Evolutionary conservation across 2,797 vertebrate species (phyloP).

Genomic region (Heteromormyrus szaboi): DNA sequence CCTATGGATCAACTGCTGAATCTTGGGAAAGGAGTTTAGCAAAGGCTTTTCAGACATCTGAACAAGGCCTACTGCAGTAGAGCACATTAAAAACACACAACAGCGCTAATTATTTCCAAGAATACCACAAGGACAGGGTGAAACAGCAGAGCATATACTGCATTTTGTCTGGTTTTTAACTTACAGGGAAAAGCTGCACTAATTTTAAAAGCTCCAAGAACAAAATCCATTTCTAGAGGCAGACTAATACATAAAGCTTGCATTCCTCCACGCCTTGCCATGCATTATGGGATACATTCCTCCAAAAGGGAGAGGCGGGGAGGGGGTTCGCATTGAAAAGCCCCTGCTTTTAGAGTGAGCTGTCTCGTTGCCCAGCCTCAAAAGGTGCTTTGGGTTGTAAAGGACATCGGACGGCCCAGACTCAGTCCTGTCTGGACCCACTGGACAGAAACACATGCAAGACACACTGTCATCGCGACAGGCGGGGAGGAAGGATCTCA

Average conservation of each 20-base stretch:
- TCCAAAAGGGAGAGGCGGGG: not conserved
- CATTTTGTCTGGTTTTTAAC: not conserved
- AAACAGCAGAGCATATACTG: not conserved
- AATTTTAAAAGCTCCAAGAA: not conserved
- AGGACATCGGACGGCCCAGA: not conserved
- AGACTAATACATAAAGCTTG: not conserved
- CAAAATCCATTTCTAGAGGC: not conserved
- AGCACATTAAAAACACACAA: not conserved
- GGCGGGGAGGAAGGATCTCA: not conserved
- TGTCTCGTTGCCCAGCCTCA: slow-evolving; percentile 5
- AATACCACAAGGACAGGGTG: not conserved
- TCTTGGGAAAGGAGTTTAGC: not conserved
- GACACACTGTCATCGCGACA: not conserved
- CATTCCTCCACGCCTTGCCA: not conserved
- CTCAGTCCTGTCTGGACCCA: not conserved
- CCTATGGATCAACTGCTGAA: not conserved
- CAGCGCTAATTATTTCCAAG: not conserved
- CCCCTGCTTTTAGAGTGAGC: not conserved
- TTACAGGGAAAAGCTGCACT: not conserved
- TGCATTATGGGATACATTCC: not conserved
- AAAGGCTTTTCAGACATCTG: not conserved
- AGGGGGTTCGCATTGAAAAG: not conserved
- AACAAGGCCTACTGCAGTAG: not conserved
- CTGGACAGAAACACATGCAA: not conserved
- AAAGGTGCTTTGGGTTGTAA: slow-evolving; percentile 11